Percentiles rank a stretch among this genome's conserved stretches.
These are phyloP conservation scores for Pristionchus maxplancki DNA, from an alignment of 2,888 invertebrate genomes.

Conservation along the genomic window DNA sequence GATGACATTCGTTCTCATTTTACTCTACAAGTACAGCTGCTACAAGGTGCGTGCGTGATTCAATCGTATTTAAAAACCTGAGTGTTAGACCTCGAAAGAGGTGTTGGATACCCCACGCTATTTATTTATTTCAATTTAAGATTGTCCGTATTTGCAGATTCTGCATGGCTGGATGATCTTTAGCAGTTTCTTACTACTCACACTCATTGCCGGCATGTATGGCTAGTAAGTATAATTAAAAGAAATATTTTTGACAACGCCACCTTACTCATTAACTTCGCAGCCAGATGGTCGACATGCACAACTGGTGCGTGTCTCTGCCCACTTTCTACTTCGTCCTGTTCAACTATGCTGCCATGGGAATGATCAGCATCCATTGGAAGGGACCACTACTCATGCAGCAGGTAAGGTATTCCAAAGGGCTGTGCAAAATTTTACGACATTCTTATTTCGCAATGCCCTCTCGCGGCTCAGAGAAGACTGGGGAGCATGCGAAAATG, in stretches of 20 bases:
- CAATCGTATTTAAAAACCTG: neutral
- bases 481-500: too few species aligned
- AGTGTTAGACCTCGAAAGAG: neutral
- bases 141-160: constrained; percentile 67
- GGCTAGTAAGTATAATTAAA: constrained; percentile 85
- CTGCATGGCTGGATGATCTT: constrained; percentile 98
- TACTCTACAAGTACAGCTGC: constrained; percentile 95
- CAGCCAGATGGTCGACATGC: constrained; percentile 86
- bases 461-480: too few species aligned
- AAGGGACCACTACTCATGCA: constrained; percentile 94
- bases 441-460: too few species aligned
- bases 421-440: too few species aligned
- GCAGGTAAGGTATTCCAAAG: constrained; percentile 76
- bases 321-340: constrained; percentile 89
- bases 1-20: constrained; percentile 94
- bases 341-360: constrained; percentile 98
- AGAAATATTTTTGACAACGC: neutral
- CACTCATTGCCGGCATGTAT: constrained; percentile 94
- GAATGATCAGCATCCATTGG: constrained; percentile 99
- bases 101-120: too few species aligned
- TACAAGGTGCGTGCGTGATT: constrained; percentile 84
- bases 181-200: constrained; percentile 94
- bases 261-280: constrained; percentile 48
- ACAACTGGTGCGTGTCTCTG: constrained; percentile 96
- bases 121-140: neutral